Evolutionary conservation across 1,140 invertebrate genomes (phyloP), one percentile per base, ranked within the genome.

Genomic region (Drosophila varians): DNA sequence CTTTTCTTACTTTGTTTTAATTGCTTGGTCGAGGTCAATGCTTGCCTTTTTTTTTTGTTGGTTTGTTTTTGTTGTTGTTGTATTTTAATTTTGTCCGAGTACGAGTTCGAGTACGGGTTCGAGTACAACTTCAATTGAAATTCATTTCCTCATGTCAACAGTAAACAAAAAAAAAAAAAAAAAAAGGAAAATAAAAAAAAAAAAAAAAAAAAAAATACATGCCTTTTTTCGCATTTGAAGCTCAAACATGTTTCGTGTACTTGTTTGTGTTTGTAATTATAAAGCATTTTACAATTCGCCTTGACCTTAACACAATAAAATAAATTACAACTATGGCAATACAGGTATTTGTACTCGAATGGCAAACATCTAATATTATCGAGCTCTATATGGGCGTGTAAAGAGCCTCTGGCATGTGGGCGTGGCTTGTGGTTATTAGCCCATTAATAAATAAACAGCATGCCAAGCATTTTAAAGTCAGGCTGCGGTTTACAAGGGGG

Each of bases 281-380:
- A 71, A 83, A 68, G 57, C 55, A 71, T 69, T 84, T 88, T 82
- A 77, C 76, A 68, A 49, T 48, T 77, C 52, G 60, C 86, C 86
- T 89, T 89, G 86, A 89, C 86, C 86, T 89, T 89, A 89, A 82
- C 86, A 86, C 80, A 82, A 89, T 86, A 89, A 89, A 84, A 87
- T 66, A 74, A 87, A 87, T 86, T 74, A 87, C 80, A 66, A 69
- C 74, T 74, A 82, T 62, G 74, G 78, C 80, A 73, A 55, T 60
- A 45, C 25, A 52, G 23, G 19, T 47, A 8, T n/a, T n/a, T n/a
- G n/a, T 42, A 34, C 11, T 21, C 9, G 42, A 16, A 18, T 40
- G 6, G 28, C 28, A 12, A 16, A 38, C 4, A 38, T 14, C 36
- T 14, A 38, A 38, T 14, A 38, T 16, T 16, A 38, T 66, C 38